Percentiles rank a stretch among this genome's conserved stretches.
Conservation (phyloP, 2,797 vertebrate genomes). For the Ctenopoma kingsleyae region DNA sequence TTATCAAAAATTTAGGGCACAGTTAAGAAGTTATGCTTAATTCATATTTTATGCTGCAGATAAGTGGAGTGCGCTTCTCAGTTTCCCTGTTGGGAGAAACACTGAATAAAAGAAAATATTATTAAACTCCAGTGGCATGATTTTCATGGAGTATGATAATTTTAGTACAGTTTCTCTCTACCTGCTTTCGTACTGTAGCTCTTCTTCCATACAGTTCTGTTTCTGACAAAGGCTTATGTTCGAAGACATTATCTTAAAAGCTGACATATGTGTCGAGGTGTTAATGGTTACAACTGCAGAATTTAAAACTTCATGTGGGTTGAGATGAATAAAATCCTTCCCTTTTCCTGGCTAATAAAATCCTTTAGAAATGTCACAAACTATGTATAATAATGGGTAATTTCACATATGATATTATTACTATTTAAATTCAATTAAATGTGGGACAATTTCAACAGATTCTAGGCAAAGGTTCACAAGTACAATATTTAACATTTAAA, state of each 20-base stretch:
- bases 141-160: constrained; percentile 48
- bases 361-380: neutral
- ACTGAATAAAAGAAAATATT: constrained; percentile 34
- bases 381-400: neutral
- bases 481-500: neutral
- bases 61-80: constrained; percentile 22
- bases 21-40: constrained; percentile 22
- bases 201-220: constrained; percentile 56
- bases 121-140: constrained; percentile 39
- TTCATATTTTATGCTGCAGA: constrained; percentile 45
- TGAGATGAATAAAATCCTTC: constrained; percentile 5
- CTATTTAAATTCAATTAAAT: neutral
- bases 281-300: neutral
- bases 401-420: too few relatives aligned
- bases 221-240: constrained; percentile 80
- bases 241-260: constrained; percentile 71
- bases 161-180: constrained; percentile 38
- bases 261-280: constrained; percentile 35
- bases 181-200: constrained; percentile 35
- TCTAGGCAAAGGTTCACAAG: neutral
- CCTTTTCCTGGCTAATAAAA: neutral
- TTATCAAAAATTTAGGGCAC: constrained; percentile 15
- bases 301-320: neutral
- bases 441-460: neutral
- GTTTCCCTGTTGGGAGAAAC: constrained; percentile 40